Conservation (phyloP, 2,888 invertebrate species). For the Stenoptilia bipunctidactyla region DNA sequence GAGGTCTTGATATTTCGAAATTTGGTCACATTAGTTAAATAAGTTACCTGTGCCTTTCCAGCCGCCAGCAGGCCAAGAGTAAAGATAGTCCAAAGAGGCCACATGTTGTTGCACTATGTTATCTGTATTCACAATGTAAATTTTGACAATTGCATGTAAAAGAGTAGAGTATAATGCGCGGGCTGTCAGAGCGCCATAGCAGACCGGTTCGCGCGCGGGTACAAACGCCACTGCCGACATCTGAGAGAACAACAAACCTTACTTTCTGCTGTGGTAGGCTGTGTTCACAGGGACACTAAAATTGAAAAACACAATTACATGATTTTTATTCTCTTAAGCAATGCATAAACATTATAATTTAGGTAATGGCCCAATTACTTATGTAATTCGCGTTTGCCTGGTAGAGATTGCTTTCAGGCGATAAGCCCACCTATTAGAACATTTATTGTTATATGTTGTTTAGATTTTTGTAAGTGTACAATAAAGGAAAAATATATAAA, state of each 20-base stretch:
- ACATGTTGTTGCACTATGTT: conserved; percentile 25
- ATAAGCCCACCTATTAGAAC: too few relatives aligned
- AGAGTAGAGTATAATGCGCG: conserved; percentile 5
- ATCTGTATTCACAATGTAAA: conserved; percentile 2
- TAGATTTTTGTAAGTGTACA: too few relatives aligned
- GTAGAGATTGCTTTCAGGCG: too few relatives aligned
- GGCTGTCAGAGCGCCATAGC: conserved; percentile 44
- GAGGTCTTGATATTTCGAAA: too few relatives aligned
- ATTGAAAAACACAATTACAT: too few relatives aligned
- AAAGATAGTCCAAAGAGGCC: conserved; percentile 22
- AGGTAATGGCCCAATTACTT: too few relatives aligned
- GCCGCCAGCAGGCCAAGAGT: conserved; percentile 31
- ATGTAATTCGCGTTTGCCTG: too few relatives aligned
- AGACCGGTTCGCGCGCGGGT: conserved; percentile 46
- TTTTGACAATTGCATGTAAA: conserved; percentile 23
- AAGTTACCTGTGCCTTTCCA: conserved; percentile 39
- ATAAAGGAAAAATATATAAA: too few relatives aligned
- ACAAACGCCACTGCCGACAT: conserved; percentile 47
- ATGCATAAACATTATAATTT: too few relatives aligned
- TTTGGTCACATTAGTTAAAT: too few relatives aligned
- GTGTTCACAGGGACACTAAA: conserved; percentile 40
- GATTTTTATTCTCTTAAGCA: too few relatives aligned
- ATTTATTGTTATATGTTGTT: too few relatives aligned
- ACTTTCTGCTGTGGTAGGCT: conserved; percentile 54
- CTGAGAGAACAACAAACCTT: conserved; percentile 50